phyloP scores from a whole-genome alignment of 2,113 vertebrate genomes.

The Miniopterus natalensis region DNA sequence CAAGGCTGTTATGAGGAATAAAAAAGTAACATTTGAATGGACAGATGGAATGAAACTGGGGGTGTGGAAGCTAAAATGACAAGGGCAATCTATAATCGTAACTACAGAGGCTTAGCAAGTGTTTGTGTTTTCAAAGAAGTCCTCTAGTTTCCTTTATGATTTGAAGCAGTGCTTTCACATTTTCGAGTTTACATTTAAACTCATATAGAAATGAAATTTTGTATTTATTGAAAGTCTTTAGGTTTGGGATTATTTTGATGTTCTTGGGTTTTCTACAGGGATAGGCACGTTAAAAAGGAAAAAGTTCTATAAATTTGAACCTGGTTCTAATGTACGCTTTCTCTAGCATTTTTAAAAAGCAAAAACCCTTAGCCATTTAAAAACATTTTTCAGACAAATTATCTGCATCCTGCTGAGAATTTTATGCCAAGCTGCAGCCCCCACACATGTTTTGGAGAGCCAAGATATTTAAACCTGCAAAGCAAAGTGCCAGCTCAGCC shows the following conservation, averaged over 20 bases:
- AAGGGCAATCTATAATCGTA: not conserved
- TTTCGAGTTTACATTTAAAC: slow-evolving; percentile 57
- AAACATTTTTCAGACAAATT: slow-evolving; percentile 79
- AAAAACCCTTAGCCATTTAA: slow-evolving; percentile 69
- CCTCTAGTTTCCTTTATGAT: slow-evolving; percentile 1
- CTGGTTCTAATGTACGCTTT: slow-evolving; percentile 73
- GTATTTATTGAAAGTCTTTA: slow-evolving; percentile 1
- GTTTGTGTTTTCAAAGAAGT: slow-evolving; percentile 16
- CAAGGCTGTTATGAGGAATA: not conserved
- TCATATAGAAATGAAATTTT: not conserved
- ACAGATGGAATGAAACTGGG: slow-evolving; percentile 9
- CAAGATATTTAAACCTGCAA: slow-evolving; percentile 79
- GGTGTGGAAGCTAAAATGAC: not conserved
- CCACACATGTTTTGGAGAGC: slow-evolving; percentile 78
- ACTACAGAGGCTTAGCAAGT: not conserved
- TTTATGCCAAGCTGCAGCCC: slow-evolving; percentile 82
- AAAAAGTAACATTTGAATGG: slow-evolving; percentile 24
- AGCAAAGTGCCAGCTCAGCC: slow-evolving; percentile 59
- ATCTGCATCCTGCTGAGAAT: slow-evolving; percentile 81
- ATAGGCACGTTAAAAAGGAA: slow-evolving; percentile 61
- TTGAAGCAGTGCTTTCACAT: slow-evolving; percentile 21
- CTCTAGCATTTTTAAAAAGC: slow-evolving; percentile 72
- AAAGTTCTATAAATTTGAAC: slow-evolving; percentile 53
- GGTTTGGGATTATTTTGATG: slow-evolving; percentile 54
- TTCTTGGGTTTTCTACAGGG: slow-evolving; percentile 25